Base-by-base conservation (phyloP, 2,797 vertebrate genomes). In the Rhinogobio ventralis region DNA sequence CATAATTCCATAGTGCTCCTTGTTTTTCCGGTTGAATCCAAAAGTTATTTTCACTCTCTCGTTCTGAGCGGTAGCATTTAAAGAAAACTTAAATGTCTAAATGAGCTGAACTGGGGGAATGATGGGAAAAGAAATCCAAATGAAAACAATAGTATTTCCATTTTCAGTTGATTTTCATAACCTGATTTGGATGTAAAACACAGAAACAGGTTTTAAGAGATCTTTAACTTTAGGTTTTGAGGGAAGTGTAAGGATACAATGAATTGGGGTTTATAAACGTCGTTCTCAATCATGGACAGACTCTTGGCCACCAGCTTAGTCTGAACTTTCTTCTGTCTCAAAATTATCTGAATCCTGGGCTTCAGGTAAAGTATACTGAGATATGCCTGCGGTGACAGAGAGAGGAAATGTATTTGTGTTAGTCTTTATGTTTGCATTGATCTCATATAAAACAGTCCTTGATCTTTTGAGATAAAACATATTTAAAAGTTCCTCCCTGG, bases 321-420 rank as follows among this genome's bases (percentile, higher is more conserved):
- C 73, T 91, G 93, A 88, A 96, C 94, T 88, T 95, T 96, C 93
- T 93, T 95, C 82, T 95, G 92, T 86, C 95, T 89, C 66, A 96
- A 92, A 82, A 96, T 85, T 64, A 97, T 93, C 89, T 96, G 96
- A 83, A 94, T 95, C 77, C 94, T 92, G 14, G 96, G 95, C 89
- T 96, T 96, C 92, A 97, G 92, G 86, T 97, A 96, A 57, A 96
- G 91, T 90, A 96, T 94, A 85, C 95, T 93, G 89, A 96, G 95
- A 89, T 96, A 96, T 15, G 94, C 95, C 96, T 97, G 90, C 78
- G 36, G 13, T 81, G 19, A 78, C 8, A 86, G n/a, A 89, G 17
- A 77, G 64, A 85, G 11, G 77, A 0, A 82, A 5, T 60, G 7
- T 10, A 60, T 68, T 25, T 25, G 20, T 7, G 23, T 80, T 68